Evolutionary conservation across 2,888 invertebrate species (phyloP), one percentile per base, ranked within the genome.

Genomic region (Lordiphosa fenestrarum): DNA sequence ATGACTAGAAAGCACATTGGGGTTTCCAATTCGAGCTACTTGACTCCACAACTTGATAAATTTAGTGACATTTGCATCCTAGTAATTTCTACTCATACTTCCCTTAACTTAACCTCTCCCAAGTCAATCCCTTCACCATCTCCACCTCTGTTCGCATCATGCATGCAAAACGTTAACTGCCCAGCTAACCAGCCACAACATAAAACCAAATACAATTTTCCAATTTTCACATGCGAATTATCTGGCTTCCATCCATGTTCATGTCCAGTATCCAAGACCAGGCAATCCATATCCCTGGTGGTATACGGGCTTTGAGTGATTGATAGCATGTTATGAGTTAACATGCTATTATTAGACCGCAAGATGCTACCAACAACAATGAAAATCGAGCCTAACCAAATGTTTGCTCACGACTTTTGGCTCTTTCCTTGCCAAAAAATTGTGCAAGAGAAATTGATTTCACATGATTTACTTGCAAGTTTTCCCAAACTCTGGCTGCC

Each of bases 401-500:
- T 76, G 73, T 85, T 85, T 76, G 57, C 81, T 81, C 80, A 81
- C 80, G 80, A 81, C 56, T 80, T 84, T 69, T 59, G 42, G 51
- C 64, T 38, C 64, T 38, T 39, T 46, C 52, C 63, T 80, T 83
- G 65, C 69, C 66, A 66, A 82, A 73, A 87, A 85, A 85, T 85
- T 87, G 78, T 71, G 82, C 71, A 72, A 86, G 66, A 66, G 81
- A 83, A 86, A 88, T 86, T 84, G 82, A 84, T 85, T 87, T 87
- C 80, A 86, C 85, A 88, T 86, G 86, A 88, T 88, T 87, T 87
- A 84, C 71, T 73, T 83, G 80, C 78, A 72, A 70, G 64, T 69
- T 74, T 61, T 57, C 39, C 50, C 51, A 78, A 78, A 74, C 71
- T 74, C 62, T 44, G 13, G 76, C 68, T 73, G 67, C 71, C 49